Percentiles rank a stretch among this genome's conserved stretches.
These are phyloP conservation scores for Tolmerus cingulatus DNA, from an alignment of 2,888 invertebrate species.

Conservation along the genomic window DNA sequence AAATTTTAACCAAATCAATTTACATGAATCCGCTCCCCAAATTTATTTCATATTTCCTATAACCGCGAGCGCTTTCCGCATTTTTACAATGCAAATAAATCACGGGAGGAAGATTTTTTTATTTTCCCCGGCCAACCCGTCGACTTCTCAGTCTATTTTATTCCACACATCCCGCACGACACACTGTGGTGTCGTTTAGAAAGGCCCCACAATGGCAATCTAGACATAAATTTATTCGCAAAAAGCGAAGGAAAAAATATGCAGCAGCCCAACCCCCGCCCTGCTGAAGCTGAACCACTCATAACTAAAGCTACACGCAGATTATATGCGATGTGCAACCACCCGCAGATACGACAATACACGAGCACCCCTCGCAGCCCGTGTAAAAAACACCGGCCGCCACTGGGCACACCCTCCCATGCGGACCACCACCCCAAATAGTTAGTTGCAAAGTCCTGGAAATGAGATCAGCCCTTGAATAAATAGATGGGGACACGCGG, in stretches of 20 bases:
- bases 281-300: not conserved
- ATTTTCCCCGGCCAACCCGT: not conserved
- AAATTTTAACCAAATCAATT: not conserved
- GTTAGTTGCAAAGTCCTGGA: slow-evolving; percentile 36
- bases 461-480: slow-evolving; percentile 39
- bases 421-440: slow-evolving; percentile 9
- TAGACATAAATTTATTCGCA: slow-evolving; percentile 30
- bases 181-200: slow-evolving; percentile 17
- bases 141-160: not conserved
- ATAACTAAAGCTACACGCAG: slow-evolving; percentile 4
- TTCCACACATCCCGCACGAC: not conserved
- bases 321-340: slow-evolving; percentile 25
- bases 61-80: not conserved
- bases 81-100: not conserved
- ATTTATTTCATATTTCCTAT: not conserved
- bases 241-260: not conserved
- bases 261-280: not conserved
- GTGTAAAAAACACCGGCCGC: not conserved
- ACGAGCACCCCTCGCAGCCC: not conserved
- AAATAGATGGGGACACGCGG: slow-evolving; percentile 30
- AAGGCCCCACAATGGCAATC: slow-evolving; percentile 15
- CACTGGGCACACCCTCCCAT: not conserved
- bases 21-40: not conserved
- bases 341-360: slow-evolving; percentile 20
- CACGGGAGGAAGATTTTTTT: not conserved